Evolutionary conservation across 2,797 vertebrate genomes (phyloP).

Genomic region (Bovichtus diacanthus): DNA sequence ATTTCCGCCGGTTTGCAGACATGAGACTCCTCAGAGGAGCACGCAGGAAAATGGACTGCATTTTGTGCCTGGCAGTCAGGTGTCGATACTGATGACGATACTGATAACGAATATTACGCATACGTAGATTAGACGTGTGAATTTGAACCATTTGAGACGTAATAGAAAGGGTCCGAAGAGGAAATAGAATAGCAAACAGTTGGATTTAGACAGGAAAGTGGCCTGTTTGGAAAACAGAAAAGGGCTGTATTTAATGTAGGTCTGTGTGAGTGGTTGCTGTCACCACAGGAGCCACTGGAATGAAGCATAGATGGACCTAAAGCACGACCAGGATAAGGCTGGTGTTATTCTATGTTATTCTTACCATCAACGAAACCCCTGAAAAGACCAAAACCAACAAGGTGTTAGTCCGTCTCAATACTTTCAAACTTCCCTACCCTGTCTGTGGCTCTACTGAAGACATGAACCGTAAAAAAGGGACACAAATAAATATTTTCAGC

Average conservation of each 20-base stretch:
- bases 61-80: slow-evolving; percentile 22
- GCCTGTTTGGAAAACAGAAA: not conserved
- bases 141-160: not conserved
- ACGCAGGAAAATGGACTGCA: slow-evolving; percentile 13
- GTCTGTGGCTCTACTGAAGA: not conserved
- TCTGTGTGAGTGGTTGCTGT: slow-evolving; percentile 22
- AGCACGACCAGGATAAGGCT: not conserved
- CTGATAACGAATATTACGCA: not conserved
- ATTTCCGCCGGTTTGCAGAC: slow-evolving; percentile 62
- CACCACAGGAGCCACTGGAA: slow-evolving; percentile 1
- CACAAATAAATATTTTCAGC: not conserved
- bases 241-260: slow-evolving; percentile 11
- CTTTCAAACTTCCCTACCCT: not conserved
- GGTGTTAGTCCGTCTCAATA: not conserved
- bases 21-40: slow-evolving; percentile 34
- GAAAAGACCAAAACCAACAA: not conserved
- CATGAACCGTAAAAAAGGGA: not conserved
- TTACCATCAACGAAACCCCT: not conserved
- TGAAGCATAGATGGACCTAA: slow-evolving; percentile 1
- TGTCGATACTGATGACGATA: slow-evolving; percentile 7
- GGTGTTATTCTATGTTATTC: not conserved
- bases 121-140: not conserved
- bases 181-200: not conserved
- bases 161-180: not conserved
- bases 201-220: slow-evolving; percentile 4